Evolutionary conservation across 2,113 vertebrate species (phyloP), one percentile per base, ranked within the genome.

Genomic region (Passerina amoena): DNA sequence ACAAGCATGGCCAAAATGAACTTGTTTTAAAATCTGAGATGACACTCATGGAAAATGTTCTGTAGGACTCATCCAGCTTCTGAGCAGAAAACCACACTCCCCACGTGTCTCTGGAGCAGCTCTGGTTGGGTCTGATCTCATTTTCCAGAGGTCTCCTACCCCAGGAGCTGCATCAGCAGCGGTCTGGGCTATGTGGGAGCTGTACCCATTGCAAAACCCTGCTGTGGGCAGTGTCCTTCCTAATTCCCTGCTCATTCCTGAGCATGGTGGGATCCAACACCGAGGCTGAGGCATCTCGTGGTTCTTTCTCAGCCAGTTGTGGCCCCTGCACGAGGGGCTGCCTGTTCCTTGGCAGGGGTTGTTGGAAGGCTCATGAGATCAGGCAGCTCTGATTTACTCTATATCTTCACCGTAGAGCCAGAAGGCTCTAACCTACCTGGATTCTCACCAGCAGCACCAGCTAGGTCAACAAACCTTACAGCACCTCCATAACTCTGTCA

Each of bases 381-480:
- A 19, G 69, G 31, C 53, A 45, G 53, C 23, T 88, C 57, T 56
- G 78, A 56, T 93, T 88, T 82, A 56, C 27, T 76, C 65, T 82
- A 65, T 59, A 15, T 38, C 65, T 91, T 76, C 57, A n/a, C 57
- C 0, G 0, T 9, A 85, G n/a, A 72, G 63, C 20, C 54, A 24
- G 53, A 78, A 71, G 51, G 66, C 16, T 82, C 50, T 87, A 76
- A 68, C 53, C 31, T 76, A 4, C 57, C 65, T 90, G 75, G 84
- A 91, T 68, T 85, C 70, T 72, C 82, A 90, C 85, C 79, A 93
- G 70, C 75, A 90, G 25, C 73, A 60, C 45, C 85, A 87, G 78
- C 64, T 91, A 79, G 24, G 18, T 76, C 81, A 87, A 86, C 64
- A 89, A 92, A 85, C 47, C 31, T 51, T 60, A 63, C 44, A 88